phyloP scores from a whole-genome alignment of 2,888 invertebrate species.

The Xylophagus ater region DNA sequence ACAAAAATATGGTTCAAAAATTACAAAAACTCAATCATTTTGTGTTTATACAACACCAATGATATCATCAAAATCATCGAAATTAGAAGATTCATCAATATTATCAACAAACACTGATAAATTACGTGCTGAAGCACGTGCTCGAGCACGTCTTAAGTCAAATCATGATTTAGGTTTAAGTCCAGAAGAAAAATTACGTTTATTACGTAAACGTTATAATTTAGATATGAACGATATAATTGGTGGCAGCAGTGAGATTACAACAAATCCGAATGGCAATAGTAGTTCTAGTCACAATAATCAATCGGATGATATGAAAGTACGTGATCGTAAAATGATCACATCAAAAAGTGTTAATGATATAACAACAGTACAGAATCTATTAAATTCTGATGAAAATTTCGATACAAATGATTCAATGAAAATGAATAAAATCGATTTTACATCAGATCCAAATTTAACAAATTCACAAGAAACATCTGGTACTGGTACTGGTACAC shows the following conservation, averaged over 20 bases:
- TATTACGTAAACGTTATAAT: slow-evolving; percentile 39
- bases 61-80: slow-evolving; percentile 6
- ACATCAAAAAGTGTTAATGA: slow-evolving; percentile 39
- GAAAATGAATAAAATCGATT: slow-evolving; percentile 30
- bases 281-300: too few relatives aligned
- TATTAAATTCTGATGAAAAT: slow-evolving; percentile 21
- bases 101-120: slow-evolving; percentile 41
- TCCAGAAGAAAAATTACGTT: slow-evolving; percentile 52
- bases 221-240: slow-evolving; percentile 26
- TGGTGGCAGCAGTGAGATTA: slow-evolving; percentile 12
- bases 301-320: slow-evolving; percentile 23
- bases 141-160: slow-evolving; percentile 54
- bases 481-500: slow-evolving; percentile 10
- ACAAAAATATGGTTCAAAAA: too few relatives aligned
- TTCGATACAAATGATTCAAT: slow-evolving; percentile 19
- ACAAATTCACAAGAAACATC: slow-evolving; percentile 26
- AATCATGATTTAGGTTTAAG: slow-evolving; percentile 64
- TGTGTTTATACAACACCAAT: slow-evolving; percentile 17
- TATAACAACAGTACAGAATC: slow-evolving; percentile 25
- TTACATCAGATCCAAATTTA: slow-evolving; percentile 49
- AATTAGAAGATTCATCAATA: neutral
- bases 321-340: slow-evolving; percentile 35
- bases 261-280: slow-evolving; percentile 6
- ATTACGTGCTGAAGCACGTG: slow-evolving; percentile 51
- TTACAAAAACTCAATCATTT: slow-evolving; percentile 37